Conservation (phyloP, 2,113 vertebrate species). For the Ptilonorhynchus violaceus region DNA sequence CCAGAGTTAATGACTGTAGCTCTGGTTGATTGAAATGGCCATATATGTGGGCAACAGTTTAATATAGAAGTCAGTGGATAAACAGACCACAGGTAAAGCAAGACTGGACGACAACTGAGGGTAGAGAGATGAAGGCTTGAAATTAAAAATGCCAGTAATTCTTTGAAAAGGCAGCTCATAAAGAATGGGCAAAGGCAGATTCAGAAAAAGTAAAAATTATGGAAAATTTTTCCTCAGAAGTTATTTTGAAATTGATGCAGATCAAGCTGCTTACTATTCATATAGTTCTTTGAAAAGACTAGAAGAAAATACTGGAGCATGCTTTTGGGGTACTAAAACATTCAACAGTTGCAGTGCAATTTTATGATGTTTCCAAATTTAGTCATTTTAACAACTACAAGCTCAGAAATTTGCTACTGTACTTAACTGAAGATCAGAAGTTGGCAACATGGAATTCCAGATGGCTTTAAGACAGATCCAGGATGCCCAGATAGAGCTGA, state of each 20-base stretch:
- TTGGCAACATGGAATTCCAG: not conserved
- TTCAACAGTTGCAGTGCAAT: not conserved
- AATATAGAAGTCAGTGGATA: not conserved
- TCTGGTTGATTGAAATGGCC: not conserved
- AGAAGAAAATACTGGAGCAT: not conserved
- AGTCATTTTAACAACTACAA: slow-evolving; percentile 3
- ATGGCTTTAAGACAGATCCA: slow-evolving; percentile 29
- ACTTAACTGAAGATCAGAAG: slow-evolving; percentile 6
- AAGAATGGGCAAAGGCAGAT: not conserved
- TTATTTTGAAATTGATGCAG: not conserved
- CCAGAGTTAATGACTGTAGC: not conserved
- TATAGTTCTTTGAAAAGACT: not conserved
- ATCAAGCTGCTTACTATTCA: not conserved
- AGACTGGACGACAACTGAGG: not conserved
- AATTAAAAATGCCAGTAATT: not conserved
- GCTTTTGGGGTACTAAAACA: not conserved
- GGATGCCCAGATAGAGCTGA: not conserved
- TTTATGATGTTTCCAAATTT: slow-evolving; percentile 6
- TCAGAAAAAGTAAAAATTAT: not conserved
- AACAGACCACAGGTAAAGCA: not conserved
- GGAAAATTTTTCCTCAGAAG: not conserved
- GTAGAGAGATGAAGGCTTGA: not conserved
- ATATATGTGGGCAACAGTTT: not conserved
- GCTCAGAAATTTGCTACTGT: slow-evolving; percentile 8
- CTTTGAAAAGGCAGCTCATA: not conserved